Percentiles rank a stretch among this genome's conserved stretches.
Conservation (phyloP, 1,140 invertebrate species). For the Brachionus rotundiformis region DNA sequence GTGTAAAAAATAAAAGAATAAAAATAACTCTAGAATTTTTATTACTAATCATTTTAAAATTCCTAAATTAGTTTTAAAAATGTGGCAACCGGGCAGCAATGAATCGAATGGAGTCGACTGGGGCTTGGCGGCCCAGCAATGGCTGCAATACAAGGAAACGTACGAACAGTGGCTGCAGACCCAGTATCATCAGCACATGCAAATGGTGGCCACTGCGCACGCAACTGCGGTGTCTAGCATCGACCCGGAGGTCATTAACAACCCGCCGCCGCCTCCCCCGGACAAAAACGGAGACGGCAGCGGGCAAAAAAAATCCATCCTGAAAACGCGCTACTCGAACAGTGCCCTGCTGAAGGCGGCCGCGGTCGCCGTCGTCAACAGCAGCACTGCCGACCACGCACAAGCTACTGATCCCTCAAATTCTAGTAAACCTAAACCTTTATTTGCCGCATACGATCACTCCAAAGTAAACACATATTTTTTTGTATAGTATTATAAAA, state of each 20-base stretch:
- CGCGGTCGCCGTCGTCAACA: background rate
- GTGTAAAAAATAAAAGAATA: background rate
- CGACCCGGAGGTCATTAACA: background rate
- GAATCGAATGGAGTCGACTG: background rate
- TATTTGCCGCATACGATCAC: constrained; percentile 44
- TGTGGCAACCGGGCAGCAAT: constrained; percentile 40
- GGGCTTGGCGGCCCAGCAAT: constrained; percentile 44
- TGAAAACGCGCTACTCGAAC: background rate
- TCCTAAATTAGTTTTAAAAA: background rate
- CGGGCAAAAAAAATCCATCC: background rate
- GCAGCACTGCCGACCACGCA: background rate
- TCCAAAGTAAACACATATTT: constrained; percentile 39
- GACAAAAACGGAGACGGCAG: background rate
- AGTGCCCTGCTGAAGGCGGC: background rate
- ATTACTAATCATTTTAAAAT: background rate
- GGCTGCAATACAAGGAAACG: constrained; percentile 35
- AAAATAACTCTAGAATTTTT: background rate
- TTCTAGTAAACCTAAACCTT: constrained; percentile 49
- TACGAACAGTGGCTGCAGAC: constrained; percentile 48
- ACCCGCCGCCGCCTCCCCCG: background rate
- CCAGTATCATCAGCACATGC: constrained; percentile 44
- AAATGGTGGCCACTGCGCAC: constrained; percentile 40
- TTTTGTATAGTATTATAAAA: constrained; percentile 21
- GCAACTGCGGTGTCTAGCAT: background rate
- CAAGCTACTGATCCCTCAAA: background rate